A percentile compares a stretch with the other conserved stretches of the same genome.
phyloP scores from a whole-genome alignment of 1,140 invertebrate species.

The Aphis craccivora region DNA sequence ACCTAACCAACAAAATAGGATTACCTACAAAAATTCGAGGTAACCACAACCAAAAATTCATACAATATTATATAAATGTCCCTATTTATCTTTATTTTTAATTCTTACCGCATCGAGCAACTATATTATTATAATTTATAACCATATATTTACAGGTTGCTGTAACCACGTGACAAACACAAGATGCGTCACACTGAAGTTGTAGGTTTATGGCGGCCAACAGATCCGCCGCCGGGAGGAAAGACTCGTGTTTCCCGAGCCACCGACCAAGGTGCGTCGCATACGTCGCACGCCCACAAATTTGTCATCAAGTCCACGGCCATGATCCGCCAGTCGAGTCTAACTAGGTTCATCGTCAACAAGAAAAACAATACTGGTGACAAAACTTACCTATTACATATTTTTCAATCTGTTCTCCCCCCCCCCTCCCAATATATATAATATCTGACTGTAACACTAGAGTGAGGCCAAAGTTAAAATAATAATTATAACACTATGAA shows the following conservation, averaged over 20 bases:
- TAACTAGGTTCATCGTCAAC: conserved; percentile 72
- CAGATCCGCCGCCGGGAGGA: conserved; percentile 65
- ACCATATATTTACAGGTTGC: background rate
- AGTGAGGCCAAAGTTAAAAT: background rate
- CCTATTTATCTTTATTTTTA: background rate
- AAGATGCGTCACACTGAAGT: conserved; percentile 65
- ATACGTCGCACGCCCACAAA: conserved; percentile 61
- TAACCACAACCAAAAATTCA: background rate
- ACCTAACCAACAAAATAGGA: background rate
- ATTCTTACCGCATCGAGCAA: background rate
- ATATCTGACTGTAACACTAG: background rate
- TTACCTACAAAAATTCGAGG: background rate
- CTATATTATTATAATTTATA: background rate
- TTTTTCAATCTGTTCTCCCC: background rate
- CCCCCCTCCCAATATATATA: background rate
- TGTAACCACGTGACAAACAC: conserved; percentile 17
- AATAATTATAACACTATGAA: background rate
- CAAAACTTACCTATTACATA: background rate
- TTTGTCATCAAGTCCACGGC: conserved; percentile 65
- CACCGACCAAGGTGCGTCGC: conserved; percentile 62
- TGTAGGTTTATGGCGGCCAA: conserved; percentile 67
- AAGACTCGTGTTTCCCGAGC: conserved; percentile 62
- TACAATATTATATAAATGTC: background rate
- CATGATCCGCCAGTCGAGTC: conserved; percentile 73
- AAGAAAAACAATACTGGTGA: conserved; percentile 64